These are phyloP conservation scores for Amphipoea lucens DNA, from an alignment of 2,888 invertebrate genomes.

Conservation along the genomic window DNA sequence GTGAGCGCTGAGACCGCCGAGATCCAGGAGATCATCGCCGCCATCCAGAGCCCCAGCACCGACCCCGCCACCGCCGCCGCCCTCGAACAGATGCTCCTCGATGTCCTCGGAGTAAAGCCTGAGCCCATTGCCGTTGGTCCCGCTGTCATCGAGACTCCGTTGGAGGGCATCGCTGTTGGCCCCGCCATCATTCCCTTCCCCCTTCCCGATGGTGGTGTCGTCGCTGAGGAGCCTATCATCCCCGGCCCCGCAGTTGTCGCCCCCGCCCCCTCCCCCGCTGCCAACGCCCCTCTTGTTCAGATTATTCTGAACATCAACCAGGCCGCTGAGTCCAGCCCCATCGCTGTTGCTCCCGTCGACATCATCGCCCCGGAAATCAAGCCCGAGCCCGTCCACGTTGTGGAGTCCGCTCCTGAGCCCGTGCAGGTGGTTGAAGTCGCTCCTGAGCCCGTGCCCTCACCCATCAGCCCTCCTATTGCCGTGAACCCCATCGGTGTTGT, in stretches of 20 bases:
- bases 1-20: constrained; percentile 55
- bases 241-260: constrained; percentile 43
- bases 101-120: constrained; percentile 56
- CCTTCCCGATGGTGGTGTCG: constrained; percentile 54
- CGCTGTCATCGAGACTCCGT: constrained; percentile 42
- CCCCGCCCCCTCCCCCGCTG: constrained; percentile 16
- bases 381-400: constrained; percentile 41
- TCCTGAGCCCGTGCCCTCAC: constrained; percentile 20
- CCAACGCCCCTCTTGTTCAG: constrained; percentile 65
- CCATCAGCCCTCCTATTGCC: constrained; percentile 37
- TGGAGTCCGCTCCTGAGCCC: constrained; percentile 15
- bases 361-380: constrained; percentile 58
- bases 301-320: constrained; percentile 71
- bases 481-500: constrained; percentile 41
- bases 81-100: constrained; percentile 66
- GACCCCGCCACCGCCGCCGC: constrained; percentile 61
- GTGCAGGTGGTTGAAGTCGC: constrained; percentile 30
- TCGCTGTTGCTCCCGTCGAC: constrained; percentile 59
- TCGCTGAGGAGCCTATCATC: constrained; percentile 41
- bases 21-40: constrained; percentile 65
- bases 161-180: constrained; percentile 64
- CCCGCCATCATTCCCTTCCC: constrained; percentile 68
- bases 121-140: constrained; percentile 56
- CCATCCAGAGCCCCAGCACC: constrained; percentile 63
- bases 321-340: constrained; percentile 43